phyloP scores from a whole-genome alignment of 1,140 invertebrate species.

The Camponotus pennsylvanicus region DNA sequence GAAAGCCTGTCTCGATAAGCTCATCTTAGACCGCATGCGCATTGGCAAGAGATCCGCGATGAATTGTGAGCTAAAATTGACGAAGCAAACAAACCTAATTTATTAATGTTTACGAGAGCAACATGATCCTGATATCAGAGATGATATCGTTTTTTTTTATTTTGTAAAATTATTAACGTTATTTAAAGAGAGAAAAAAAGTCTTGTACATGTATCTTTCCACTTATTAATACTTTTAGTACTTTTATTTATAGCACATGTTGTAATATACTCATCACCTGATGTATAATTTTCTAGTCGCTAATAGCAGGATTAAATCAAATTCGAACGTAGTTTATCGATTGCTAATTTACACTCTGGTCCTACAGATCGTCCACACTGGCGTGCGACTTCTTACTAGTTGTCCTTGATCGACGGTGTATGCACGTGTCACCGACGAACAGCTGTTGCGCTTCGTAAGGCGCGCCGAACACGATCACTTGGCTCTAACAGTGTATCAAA shows the following conservation, averaged over 20 bases:
- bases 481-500: slow-evolving; percentile 60
- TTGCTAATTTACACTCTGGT: background rate
- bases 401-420: slow-evolving; percentile 31
- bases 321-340: slow-evolving; percentile 1
- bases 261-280: background rate
- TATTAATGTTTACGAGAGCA: background rate
- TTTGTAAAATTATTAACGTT: too few relatives aligned
- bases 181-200: background rate
- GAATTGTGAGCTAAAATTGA: background rate
- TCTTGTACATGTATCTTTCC: background rate
- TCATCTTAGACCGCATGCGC: slow-evolving; percentile 39
- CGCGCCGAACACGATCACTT: slow-evolving; percentile 49
- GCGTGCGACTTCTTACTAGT: slow-evolving; percentile 22
- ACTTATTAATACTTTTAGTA: background rate
- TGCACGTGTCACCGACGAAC: slow-evolving; percentile 23
- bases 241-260: background rate
- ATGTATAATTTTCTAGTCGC: slow-evolving; percentile 3
- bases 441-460: slow-evolving; percentile 54
- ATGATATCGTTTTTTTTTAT: too few relatives aligned
- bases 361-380: background rate
- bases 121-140: background rate
- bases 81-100: background rate
- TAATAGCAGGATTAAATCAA: background rate
- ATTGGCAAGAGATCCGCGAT: background rate
- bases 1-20: slow-evolving; percentile 32